Conservation (phyloP, 2,888 invertebrate genomes). For the Holacanthella duospinosa region DNA sequence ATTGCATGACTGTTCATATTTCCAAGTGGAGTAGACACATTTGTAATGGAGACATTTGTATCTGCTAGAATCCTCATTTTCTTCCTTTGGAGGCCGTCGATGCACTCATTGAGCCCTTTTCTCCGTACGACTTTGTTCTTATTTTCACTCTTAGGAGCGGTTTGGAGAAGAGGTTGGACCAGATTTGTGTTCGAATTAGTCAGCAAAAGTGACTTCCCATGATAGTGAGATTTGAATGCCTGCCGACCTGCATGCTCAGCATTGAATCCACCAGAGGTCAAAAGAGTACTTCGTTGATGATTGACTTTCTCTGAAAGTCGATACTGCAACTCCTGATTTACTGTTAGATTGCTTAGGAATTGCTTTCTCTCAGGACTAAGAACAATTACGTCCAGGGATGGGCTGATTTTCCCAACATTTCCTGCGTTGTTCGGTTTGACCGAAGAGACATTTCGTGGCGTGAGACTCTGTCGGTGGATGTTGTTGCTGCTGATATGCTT, state of each 20-base stretch:
- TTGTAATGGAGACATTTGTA: constrained; percentile 5
- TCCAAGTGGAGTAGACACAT: not conserved
- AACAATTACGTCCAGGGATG: constrained; percentile 36
- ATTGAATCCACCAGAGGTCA: not conserved
- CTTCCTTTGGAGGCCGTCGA: constrained; percentile 33
- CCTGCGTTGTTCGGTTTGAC: constrained; percentile 31
- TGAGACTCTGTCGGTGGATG: constrained; percentile 2
- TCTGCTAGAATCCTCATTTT: constrained; percentile 28
- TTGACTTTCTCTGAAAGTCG: not conserved
- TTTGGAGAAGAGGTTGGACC: constrained; percentile 22
- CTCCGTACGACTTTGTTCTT: constrained; percentile 14
- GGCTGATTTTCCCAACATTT: constrained; percentile 32
- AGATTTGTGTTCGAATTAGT: constrained; percentile 14
- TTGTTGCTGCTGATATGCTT: constrained; percentile 35
- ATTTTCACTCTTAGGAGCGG: constrained; percentile 8
- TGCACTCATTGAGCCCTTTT: constrained; percentile 31
- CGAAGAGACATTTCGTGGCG: constrained; percentile 12
- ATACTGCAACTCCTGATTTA: not conserved
- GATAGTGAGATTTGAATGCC: not conserved
- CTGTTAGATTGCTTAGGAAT: constrained; percentile 5
- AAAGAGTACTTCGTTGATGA: not conserved
- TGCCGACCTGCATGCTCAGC: not conserved
- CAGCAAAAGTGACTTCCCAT: not conserved
- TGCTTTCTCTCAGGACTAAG: constrained; percentile 19
- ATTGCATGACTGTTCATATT: not conserved